A percentile compares a stretch with the other conserved stretches of the same genome.
Evolutionary conservation across 2,113 vertebrate species (phyloP).

Genomic region (Platanista minor): DNA sequence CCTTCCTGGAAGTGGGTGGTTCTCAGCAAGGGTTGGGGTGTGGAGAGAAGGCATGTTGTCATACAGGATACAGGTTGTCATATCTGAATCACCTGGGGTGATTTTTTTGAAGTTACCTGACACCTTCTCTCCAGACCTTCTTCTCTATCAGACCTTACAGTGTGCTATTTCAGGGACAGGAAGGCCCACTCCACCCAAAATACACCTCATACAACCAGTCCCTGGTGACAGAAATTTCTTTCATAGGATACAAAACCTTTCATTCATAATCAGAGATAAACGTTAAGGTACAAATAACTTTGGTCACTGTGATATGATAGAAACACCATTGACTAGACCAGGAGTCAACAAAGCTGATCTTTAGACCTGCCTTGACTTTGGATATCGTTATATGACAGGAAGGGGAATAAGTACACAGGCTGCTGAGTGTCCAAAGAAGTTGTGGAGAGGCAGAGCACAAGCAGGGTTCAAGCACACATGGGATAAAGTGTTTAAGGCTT

Average conservation of each 20-base stretch:
- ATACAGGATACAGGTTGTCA: constrained; percentile 31
- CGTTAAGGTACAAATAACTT: background rate
- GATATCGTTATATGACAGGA: background rate
- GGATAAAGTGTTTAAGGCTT: background rate
- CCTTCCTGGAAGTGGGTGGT: background rate
- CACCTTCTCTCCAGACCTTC: background rate
- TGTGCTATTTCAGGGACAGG: background rate
- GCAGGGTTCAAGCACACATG: background rate
- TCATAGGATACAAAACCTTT: background rate
- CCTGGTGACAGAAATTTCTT: background rate
- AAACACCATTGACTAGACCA: background rate
- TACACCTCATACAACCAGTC: background rate
- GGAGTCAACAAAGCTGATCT: background rate
- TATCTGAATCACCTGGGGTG: constrained; percentile 44
- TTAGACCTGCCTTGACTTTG: background rate
- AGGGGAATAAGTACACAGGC: background rate
- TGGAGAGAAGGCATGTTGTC: constrained; percentile 16
- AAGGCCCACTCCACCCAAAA: background rate
- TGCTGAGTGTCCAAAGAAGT: background rate
- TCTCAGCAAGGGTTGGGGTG: background rate
- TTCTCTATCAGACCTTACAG: background rate
- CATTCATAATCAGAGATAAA: constrained; percentile 1
- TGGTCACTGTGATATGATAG: background rate
- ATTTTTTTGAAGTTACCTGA: background rate
- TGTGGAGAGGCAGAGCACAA: background rate